Evolutionary conservation across 2,113 vertebrate species (phyloP).

Genomic region (Cynopterus brachyotis): DNA sequence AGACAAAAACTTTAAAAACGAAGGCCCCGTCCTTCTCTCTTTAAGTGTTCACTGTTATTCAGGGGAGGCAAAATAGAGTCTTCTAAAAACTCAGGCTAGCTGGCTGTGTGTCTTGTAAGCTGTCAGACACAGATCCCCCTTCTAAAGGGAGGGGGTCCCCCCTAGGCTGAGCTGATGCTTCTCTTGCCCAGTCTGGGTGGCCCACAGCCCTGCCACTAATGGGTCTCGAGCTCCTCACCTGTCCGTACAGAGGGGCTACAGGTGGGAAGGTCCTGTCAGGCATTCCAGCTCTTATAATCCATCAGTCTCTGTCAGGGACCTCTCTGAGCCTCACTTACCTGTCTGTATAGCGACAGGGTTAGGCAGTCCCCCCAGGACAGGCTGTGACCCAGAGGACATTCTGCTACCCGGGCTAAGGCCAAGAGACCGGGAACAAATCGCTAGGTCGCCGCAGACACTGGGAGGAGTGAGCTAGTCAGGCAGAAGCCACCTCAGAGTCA

Average conservation of each 20-base stretch:
- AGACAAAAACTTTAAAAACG: rapidly evolving
- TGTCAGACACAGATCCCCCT: not conserved
- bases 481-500: not conserved
- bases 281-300: not conserved
- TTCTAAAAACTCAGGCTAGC: not conserved
- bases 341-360: not conserved
- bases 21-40: not conserved
- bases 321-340: not conserved
- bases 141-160: too few relatives aligned
- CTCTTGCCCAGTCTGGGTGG: not conserved
- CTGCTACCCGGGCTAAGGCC: not conserved
- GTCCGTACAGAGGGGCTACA: not conserved
- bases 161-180: not conserved
- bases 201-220: not conserved
- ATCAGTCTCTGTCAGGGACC: not conserved
- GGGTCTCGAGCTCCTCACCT: not conserved
- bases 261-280: not conserved
- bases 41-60: not conserved
- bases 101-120: not conserved
- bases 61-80: not conserved
- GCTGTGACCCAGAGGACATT: not conserved
- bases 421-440: not conserved
- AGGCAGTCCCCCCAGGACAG: not conserved
- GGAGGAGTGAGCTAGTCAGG: not conserved
- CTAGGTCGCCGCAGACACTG: not conserved